A percentile compares a stretch with the other conserved stretches of the same genome.
These are phyloP conservation scores for Drosophila santomea DNA, from an alignment of 1,140 invertebrate genomes.

Conservation along the genomic window DNA sequence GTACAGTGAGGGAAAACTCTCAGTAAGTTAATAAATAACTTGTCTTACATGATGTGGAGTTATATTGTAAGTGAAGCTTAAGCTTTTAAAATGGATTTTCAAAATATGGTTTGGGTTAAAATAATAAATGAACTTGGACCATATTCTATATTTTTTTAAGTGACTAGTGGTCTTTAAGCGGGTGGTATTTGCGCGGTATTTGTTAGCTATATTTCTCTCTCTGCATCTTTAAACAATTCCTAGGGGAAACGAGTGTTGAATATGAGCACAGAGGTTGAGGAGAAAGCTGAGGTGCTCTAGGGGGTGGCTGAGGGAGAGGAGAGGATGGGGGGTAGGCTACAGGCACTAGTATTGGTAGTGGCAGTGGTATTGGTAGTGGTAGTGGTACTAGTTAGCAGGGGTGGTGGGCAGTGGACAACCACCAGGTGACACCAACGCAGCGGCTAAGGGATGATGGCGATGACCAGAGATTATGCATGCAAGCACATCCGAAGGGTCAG, in stretches of 20 bases:
- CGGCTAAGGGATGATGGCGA: constrained; percentile 71
- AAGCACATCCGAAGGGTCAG: constrained; percentile 64
- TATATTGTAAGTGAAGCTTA: too few relatives aligned
- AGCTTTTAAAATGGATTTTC: too few relatives aligned
- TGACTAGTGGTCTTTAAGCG: too few relatives aligned
- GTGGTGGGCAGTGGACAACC: constrained; percentile 58
- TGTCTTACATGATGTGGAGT: too few relatives aligned
- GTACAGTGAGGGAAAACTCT: constrained; percentile 3
- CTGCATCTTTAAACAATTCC: constrained; percentile 60
- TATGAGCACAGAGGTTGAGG: constrained; percentile 36
- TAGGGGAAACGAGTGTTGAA: constrained; percentile 73
- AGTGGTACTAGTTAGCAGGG: constrained; percentile 26
- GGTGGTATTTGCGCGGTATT: too few relatives aligned
- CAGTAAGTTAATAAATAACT: too few relatives aligned
- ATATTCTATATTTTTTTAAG: too few relatives aligned
- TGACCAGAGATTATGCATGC: constrained; percentile 80
- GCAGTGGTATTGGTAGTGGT: neutral
- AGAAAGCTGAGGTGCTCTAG: constrained; percentile 25
- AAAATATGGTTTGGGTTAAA: too few relatives aligned
- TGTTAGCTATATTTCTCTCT: neutral
- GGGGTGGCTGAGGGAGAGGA: constrained; percentile 6
- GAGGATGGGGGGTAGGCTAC: constrained; percentile 5
- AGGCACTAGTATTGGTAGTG: too few relatives aligned
- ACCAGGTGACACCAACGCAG: constrained; percentile 61
- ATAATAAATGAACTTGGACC: too few relatives aligned